These are phyloP conservation scores for Pseudochaenichthys georgianus DNA, from an alignment of 2,797 vertebrate species.

Conservation along the genomic window DNA sequence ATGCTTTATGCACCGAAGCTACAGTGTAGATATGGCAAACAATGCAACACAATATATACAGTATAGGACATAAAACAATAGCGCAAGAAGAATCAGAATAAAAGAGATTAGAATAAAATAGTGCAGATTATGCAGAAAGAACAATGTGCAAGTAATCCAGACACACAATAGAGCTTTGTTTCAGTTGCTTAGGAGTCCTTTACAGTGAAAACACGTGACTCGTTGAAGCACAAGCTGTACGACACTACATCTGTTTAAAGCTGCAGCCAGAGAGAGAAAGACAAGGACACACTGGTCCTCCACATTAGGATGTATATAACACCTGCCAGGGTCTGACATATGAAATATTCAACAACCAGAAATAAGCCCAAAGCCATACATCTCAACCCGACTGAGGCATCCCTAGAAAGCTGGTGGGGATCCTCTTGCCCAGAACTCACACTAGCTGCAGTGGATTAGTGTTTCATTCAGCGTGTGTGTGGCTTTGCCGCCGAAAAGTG, in stretches of 20 bases:
- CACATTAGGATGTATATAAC: conserved; percentile 7
- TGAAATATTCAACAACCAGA: too few species aligned
- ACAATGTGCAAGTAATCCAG: too few species aligned
- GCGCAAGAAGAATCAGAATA: too few species aligned
- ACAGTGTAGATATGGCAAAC: too few species aligned
- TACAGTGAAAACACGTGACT: conserved; percentile 40
- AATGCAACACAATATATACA: too few species aligned
- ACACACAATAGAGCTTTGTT: not conserved
- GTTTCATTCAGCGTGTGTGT: not conserved
- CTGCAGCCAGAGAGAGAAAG: conserved; percentile 15
- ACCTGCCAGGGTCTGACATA: not conserved
- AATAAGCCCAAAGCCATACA: too few species aligned
- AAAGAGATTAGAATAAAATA: too few species aligned
- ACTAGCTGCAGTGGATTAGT: not conserved
- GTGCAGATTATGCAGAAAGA: too few species aligned
- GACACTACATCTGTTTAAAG: conserved; percentile 25
- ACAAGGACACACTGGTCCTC: conserved; percentile 21
- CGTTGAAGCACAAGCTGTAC: conserved; percentile 35
- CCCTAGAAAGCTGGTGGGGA: conserved; percentile 6
- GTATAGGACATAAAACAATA: too few species aligned
- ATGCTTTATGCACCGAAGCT: too few species aligned
- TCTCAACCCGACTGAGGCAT: not conserved
- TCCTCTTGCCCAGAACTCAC: conserved; percentile 11
- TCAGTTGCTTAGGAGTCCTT: conserved; percentile 7
- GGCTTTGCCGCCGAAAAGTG: conserved; percentile 13